Conservation (phyloP, 1,140 invertebrate genomes). For the Sweltsa coloradensis region DNA sequence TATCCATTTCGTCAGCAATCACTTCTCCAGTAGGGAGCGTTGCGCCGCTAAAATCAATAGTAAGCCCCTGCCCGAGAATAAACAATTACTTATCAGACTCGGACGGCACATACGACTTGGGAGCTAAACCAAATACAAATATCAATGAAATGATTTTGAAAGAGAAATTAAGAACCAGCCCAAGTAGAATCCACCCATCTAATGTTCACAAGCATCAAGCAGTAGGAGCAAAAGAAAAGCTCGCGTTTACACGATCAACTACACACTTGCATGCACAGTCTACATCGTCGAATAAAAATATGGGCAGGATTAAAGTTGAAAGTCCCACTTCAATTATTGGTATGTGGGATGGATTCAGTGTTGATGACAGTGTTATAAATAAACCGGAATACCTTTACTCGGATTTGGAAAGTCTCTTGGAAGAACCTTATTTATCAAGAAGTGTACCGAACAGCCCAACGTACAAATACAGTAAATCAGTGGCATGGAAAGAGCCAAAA, state of each 20-base stretch:
- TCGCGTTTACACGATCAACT: neutral
- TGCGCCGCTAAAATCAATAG: too few relatives aligned
- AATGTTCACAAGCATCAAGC: neutral
- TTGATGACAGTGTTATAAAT: conserved; percentile 17
- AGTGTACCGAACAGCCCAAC: conserved; percentile 42
- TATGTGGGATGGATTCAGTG: conserved; percentile 24
- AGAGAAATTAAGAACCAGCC: neutral
- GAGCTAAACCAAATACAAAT: too few relatives aligned
- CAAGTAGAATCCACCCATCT: neutral
- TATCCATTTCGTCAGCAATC: too few relatives aligned
- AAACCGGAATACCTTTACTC: conserved; percentile 15
- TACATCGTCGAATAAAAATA: neutral
- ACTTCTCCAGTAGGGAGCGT: too few relatives aligned
- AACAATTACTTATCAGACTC: too few relatives aligned
- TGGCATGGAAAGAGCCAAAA: conserved; percentile 24
- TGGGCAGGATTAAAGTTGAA: neutral
- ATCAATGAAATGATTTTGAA: neutral
- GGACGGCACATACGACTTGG: too few relatives aligned
- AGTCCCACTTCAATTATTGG: conserved; percentile 14
- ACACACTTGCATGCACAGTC: neutral
- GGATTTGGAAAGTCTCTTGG: conserved; percentile 8
- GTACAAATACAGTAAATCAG: conserved; percentile 23
- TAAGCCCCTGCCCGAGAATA: too few relatives aligned
- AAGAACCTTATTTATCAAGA: conserved; percentile 8
- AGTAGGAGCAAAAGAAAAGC: neutral